phyloP scores from a whole-genome alignment of 2,888 invertebrate genomes.

The Hedychridium roseum region DNA sequence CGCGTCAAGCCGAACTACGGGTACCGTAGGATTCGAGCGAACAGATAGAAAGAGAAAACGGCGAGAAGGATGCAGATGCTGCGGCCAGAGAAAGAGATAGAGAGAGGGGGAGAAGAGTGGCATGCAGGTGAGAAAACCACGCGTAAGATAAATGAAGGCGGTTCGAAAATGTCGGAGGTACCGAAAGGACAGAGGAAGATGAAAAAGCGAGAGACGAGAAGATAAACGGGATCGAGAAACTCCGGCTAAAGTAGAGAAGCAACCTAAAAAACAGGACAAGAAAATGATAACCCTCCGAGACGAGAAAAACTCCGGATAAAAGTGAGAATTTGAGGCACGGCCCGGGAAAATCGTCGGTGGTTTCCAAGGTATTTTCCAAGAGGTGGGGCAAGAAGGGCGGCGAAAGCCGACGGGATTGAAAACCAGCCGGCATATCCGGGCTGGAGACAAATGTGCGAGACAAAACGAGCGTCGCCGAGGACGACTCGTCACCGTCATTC shows the following conservation, averaged over 20 bases:
- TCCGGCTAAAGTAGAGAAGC: neutral
- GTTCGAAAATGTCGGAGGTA: neutral
- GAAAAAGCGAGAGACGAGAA: neutral
- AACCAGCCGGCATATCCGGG: slow-evolving; percentile 31
- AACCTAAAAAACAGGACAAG: neutral
- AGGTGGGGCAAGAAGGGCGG: slow-evolving; percentile 7
- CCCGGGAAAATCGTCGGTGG: no score
- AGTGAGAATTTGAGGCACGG: no score
- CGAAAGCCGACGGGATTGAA: slow-evolving; percentile 32
- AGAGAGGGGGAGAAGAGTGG: slow-evolving; percentile 5
- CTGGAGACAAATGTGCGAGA: slow-evolving; percentile 48
- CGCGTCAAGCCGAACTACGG: slow-evolving; percentile 46
- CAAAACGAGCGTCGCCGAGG: slow-evolving; percentile 38
- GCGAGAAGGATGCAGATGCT: slow-evolving; percentile 9
- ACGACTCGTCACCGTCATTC: slow-evolving; percentile 37
- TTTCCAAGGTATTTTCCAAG: no score
- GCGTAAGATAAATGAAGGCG: no score
- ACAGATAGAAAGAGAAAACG: slow-evolving; percentile 15
- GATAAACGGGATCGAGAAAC: neutral
- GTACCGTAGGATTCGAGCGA: slow-evolving; percentile 30
- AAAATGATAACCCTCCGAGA: no score
- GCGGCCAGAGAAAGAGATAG: slow-evolving; percentile 9
- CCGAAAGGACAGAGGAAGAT: neutral
- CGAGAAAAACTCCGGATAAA: no score
- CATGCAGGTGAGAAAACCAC: slow-evolving; percentile 19